Percentiles rank a stretch among this genome's conserved stretches.
Conservation (phyloP, 2,888 invertebrate species). For the Tolmerus cingulatus region DNA sequence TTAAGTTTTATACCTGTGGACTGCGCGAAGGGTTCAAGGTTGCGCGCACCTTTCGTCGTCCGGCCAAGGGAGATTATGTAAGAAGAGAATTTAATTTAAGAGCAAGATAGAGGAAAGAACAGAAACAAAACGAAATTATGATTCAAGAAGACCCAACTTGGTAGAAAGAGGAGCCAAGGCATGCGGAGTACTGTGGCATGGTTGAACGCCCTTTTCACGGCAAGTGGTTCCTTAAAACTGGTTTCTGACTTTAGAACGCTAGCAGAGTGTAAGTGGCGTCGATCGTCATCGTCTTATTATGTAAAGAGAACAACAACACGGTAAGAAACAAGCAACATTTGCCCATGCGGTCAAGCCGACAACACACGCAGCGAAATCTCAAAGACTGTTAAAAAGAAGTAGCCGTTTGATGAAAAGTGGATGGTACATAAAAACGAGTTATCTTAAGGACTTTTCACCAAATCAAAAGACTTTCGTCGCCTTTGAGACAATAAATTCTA, state of each 20-base stretch:
- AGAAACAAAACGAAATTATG: slow-evolving; percentile 31
- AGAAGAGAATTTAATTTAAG: slow-evolving; percentile 40
- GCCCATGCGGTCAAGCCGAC: neutral
- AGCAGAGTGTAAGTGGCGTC: slow-evolving; percentile 25
- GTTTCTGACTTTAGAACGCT: slow-evolving; percentile 45
- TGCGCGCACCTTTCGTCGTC: neutral
- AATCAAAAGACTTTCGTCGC: neutral
- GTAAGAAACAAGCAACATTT: neutral
- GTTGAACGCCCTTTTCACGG: slow-evolving; percentile 64
- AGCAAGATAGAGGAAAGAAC: neutral
- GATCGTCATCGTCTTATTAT: slow-evolving; percentile 41
- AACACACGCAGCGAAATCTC: neutral
- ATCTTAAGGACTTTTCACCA: neutral
- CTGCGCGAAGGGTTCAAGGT: slow-evolving; percentile 41
- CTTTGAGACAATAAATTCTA: neutral
- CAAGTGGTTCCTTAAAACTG: slow-evolving; percentile 59
- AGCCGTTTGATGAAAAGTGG: neutral
- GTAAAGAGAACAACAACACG: slow-evolving; percentile 40
- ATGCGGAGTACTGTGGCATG: slow-evolving; percentile 43
- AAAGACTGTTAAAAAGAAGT: neutral
- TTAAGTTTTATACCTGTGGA: neutral
- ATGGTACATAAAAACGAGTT: neutral
- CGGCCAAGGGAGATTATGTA: slow-evolving; percentile 27
- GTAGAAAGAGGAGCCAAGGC: slow-evolving; percentile 2
- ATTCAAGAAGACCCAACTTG: slow-evolving; percentile 19